Evolutionary conservation across 2,797 vertebrate genomes (phyloP).

Genomic region (Sphaeramia orbicularis): DNA sequence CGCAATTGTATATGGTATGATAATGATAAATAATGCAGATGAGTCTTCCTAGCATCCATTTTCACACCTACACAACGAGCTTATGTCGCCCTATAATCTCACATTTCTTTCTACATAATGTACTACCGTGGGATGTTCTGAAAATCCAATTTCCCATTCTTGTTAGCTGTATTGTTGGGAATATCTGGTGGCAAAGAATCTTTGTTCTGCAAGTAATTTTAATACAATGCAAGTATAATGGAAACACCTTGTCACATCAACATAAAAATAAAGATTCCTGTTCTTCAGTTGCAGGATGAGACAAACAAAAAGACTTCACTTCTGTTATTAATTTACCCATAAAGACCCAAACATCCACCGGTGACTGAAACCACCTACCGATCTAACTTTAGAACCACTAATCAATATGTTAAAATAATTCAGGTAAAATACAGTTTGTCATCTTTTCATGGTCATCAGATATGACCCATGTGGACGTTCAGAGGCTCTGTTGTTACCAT

Average conservation of each 20-base stretch:
- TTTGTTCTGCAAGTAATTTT: conserved; percentile 33
- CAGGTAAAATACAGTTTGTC: too few relatives aligned
- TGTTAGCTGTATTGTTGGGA: conserved; percentile 44
- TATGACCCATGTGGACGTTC: too few relatives aligned
- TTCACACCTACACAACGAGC: conserved; percentile 13
- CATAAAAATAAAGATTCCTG: conserved; percentile 38
- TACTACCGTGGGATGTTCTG: conserved; percentile 41
- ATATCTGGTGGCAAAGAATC: conserved; percentile 28
- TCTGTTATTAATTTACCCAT: too few relatives aligned
- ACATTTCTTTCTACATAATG: conserved; percentile 34
- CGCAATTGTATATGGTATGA: not conserved
- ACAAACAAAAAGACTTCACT: too few relatives aligned
- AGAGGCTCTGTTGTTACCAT: too few relatives aligned
- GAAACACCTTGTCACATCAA: conserved; percentile 28
- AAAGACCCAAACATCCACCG: too few relatives aligned
- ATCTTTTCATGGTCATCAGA: too few relatives aligned
- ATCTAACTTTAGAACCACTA: too few relatives aligned
- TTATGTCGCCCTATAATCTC: conserved; percentile 6
- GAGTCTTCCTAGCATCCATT: not conserved
- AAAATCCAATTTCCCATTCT: conserved; percentile 54
- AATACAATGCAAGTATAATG: conserved; percentile 41
- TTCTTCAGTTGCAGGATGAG: conserved; percentile 16
- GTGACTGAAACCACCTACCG: too few relatives aligned
- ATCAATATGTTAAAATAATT: too few relatives aligned
- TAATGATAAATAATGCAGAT: not conserved